Conservation (phyloP, 1,140 invertebrate genomes). For the Cecropterus lyciades region DNA sequence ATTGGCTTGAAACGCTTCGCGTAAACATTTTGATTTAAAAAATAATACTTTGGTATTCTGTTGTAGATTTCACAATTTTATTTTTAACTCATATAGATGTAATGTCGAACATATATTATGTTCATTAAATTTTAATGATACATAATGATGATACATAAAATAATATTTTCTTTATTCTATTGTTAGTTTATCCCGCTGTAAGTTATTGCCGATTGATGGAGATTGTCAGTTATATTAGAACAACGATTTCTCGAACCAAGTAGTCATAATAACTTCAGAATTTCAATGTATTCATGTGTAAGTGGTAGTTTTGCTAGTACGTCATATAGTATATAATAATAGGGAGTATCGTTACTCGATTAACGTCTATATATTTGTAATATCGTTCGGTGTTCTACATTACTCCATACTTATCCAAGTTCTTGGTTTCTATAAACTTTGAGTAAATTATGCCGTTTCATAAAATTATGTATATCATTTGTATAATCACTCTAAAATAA, state of each 20-base stretch:
- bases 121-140: slow-evolving; percentile 4
- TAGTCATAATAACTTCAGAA: neutral
- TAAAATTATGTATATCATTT: too few relatives aligned
- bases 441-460: neutral
- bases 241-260: slow-evolving; percentile 17
- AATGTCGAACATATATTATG: neutral
- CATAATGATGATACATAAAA: neutral
- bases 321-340: slow-evolving; percentile 19
- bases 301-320: slow-evolving; percentile 23
- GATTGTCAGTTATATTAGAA: slow-evolving; percentile 1
- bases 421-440: neutral
- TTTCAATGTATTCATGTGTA: slow-evolving; percentile 14
- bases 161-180: slow-evolving; percentile 1
- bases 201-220: neutral
- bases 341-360: neutral
- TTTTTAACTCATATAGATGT: slow-evolving; percentile 3
- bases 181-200: neutral
- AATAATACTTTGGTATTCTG: neutral
- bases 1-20: slow-evolving; percentile 13
- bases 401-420: neutral
- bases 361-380: neutral
- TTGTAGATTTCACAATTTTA: slow-evolving; percentile 8
- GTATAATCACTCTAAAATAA: too few relatives aligned
- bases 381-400: neutral
- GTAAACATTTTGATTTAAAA: neutral